These are phyloP conservation scores for Platysternon megacephalum DNA, from an alignment of 2,113 vertebrate genomes.

Conservation along the genomic window DNA sequence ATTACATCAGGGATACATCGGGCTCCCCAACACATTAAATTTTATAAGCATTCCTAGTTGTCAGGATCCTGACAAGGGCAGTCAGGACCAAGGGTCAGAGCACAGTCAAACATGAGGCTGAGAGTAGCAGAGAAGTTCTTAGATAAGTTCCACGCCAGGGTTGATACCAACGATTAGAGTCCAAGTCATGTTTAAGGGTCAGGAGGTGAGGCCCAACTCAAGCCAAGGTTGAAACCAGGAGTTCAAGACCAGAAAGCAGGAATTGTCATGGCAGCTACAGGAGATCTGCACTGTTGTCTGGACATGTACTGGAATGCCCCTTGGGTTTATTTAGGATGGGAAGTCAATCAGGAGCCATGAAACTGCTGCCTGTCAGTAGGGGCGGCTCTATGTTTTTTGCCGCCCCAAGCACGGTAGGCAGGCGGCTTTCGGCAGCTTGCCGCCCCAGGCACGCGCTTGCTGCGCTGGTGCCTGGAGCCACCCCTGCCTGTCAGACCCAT, in stretches of 20 bases:
- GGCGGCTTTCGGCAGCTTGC: too few relatives aligned
- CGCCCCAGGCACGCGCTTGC: too few relatives aligned
- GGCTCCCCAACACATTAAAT: neutral
- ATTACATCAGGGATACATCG: neutral
- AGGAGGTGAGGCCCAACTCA: neutral
- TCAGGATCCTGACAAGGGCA: neutral
- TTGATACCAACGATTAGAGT: neutral
- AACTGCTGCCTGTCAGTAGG: neutral
- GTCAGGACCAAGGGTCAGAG: neutral
- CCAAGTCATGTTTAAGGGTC: neutral
- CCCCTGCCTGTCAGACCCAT: neutral
- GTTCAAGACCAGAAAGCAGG: neutral
- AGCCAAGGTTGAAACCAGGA: neutral
- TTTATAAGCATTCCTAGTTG: neutral
- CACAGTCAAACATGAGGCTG: neutral
- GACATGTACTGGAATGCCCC: neutral
- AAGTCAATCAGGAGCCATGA: neutral
- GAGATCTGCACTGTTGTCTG: neutral
- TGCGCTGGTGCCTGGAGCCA: too few relatives aligned
- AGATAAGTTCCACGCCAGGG: neutral
- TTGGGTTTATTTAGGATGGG: neutral
- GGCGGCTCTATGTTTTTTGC: too few relatives aligned
- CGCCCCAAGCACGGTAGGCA: too few relatives aligned
- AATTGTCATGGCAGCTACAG: neutral
- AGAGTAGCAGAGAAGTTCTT: neutral